Evolutionary conservation across 2,888 invertebrate species (phyloP).

Genomic region (Pyrrhia umbra): DNA sequence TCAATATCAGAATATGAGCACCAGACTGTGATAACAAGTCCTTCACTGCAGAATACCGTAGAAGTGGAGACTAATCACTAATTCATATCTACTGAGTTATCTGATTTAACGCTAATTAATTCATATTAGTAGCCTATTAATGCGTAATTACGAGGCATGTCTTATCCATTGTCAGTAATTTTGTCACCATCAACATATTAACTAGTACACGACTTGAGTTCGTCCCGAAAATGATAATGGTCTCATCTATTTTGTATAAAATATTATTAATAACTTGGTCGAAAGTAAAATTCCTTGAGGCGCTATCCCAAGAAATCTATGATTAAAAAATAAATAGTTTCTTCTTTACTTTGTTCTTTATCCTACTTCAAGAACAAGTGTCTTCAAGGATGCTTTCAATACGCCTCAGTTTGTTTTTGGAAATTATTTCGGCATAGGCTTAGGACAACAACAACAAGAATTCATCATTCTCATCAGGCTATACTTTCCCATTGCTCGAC

Average conservation of each 20-base stretch:
- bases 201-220: background rate
- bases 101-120: conserved; percentile 26
- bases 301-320: conserved; percentile 14
- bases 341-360: background rate
- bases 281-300: conserved; percentile 18
- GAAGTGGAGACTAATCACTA: too few species aligned
- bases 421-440: conserved; percentile 18
- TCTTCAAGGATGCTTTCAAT: background rate
- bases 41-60: too few species aligned
- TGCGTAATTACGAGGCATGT: background rate
- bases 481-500: background rate
- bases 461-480: background rate
- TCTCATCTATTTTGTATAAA: conserved; percentile 6
- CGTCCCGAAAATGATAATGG: background rate
- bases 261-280: conserved; percentile 23
- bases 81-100: conserved; percentile 1
- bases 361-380: background rate
- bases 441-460: background rate
- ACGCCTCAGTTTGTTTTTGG: conserved; percentile 11
- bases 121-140: conserved; percentile 13
- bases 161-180: conserved; percentile 14
- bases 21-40: too few species aligned
- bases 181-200: background rate
- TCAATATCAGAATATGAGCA: background rate
- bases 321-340: conserved; percentile 6